These are phyloP conservation scores for Agonum fuliginosum DNA, from an alignment of 2,888 invertebrate species.

Conservation along the genomic window DNA sequence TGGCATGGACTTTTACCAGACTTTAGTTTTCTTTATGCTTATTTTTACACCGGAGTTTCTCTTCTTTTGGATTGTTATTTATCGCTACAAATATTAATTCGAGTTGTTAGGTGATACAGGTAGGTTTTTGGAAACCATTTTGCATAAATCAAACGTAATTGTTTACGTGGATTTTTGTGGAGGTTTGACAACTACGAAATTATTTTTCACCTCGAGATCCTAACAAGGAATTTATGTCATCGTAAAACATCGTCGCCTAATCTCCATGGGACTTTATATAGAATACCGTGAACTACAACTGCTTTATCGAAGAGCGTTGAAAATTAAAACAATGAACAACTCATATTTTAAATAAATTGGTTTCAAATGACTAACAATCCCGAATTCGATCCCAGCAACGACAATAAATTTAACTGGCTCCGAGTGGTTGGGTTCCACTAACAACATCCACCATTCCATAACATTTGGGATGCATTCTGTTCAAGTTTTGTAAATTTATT, in stretches of 20 bases:
- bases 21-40: conserved; percentile 18
- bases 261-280: background rate
- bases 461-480: too few relatives aligned
- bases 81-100: conserved; percentile 24
- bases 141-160: conserved; percentile 32
- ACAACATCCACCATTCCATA: too few relatives aligned
- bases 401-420: too few relatives aligned
- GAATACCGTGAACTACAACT: too few relatives aligned
- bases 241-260: conserved; percentile 2
- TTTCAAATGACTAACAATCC: too few relatives aligned
- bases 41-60: conserved; percentile 25
- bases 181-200: conserved; percentile 24
- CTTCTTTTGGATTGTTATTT: conserved; percentile 30
- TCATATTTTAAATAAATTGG: too few relatives aligned
- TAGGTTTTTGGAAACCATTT: background rate
- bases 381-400: too few relatives aligned
- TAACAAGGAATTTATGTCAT: conserved; percentile 16
- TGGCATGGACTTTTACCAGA: conserved; percentile 45
- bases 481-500: too few relatives aligned
- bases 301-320: too few relatives aligned
- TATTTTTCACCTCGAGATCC: conserved; percentile 7
- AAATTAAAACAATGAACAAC: background rate
- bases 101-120: conserved; percentile 18
- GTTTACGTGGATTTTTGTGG: conserved; percentile 29
- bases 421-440: too few relatives aligned